These are phyloP conservation scores for Pangasianodon gigas DNA, from an alignment of 2,113 vertebrate genomes.

Conservation along the genomic window DNA sequence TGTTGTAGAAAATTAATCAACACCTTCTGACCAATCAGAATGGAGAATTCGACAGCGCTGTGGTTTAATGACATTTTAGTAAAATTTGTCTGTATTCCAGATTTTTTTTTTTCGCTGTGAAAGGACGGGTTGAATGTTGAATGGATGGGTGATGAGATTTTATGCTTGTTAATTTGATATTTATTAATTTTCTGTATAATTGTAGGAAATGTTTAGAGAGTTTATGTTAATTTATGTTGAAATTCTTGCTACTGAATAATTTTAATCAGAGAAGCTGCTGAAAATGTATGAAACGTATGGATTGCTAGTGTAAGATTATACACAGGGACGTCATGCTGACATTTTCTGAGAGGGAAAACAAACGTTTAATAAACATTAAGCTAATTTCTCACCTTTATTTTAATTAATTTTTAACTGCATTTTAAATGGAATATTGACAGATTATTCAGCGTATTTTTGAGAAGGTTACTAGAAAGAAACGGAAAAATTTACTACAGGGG, in stretches of 20 bases:
- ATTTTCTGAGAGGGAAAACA: not conserved
- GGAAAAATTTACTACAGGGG: not conserved
- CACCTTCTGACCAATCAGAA: constrained; percentile 1
- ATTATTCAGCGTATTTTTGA: not conserved
- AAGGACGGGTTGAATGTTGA: not conserved
- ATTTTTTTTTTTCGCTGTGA: not conserved
- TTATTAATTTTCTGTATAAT: not conserved
- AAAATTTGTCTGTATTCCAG: not conserved
- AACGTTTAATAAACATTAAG: not conserved
- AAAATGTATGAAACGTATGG: not conserved
- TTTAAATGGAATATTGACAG: not conserved
- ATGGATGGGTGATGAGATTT: not conserved
- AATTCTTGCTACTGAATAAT: not conserved
- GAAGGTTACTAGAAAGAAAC: not conserved
- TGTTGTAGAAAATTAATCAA: not conserved
- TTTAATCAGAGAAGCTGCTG: not conserved
- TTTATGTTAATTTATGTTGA: not conserved
- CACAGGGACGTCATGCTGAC: not conserved
- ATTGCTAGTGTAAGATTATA: not conserved
- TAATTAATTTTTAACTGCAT: not conserved
- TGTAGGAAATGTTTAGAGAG: not conserved
- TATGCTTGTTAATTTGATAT: not conserved
- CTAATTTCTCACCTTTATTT: not conserved
- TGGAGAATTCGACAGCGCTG: not conserved
- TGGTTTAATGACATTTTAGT: not conserved